phyloP scores from a whole-genome alignment of 2,888 invertebrate species.

The Leptinotarsa rubiginosa region DNA sequence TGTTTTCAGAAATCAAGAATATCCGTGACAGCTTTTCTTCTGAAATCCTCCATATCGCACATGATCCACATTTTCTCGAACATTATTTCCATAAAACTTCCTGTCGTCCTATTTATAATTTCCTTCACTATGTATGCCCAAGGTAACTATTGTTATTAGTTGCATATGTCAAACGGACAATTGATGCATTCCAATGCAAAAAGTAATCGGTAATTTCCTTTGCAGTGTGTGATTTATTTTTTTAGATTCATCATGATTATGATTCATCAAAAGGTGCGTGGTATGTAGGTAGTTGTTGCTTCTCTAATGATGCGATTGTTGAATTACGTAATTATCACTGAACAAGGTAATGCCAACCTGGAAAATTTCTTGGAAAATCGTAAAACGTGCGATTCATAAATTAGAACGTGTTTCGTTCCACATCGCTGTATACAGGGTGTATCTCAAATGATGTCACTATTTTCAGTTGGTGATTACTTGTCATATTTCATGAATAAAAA shows the following conservation, averaged over 20 bases:
- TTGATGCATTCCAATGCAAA: conserved; percentile 16
- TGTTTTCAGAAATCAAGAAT: no score
- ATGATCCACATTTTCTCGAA: not conserved
- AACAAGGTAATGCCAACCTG: not conserved
- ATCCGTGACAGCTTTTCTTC: no score
- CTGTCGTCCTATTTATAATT: conserved; percentile 6
- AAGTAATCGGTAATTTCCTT: conserved; percentile 9
- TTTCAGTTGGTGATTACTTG: not conserved
- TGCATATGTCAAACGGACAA: conserved; percentile 9
- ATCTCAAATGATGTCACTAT: not conserved
- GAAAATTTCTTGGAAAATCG: conserved; percentile 11
- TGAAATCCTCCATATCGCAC: not conserved
- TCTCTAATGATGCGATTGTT: not conserved
- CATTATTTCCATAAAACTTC: not conserved
- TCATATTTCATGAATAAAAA: no score
- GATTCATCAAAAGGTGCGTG: conserved; percentile 2
- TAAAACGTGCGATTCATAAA: conserved; percentile 2
- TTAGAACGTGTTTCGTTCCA: not conserved
- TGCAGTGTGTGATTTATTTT: conserved; percentile 17
- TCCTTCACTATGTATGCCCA: not conserved
- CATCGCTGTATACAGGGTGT: not conserved
- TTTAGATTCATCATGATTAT: conserved; percentile 6
- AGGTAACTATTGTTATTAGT: conserved; percentile 11
- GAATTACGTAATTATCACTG: conserved; percentile 13
- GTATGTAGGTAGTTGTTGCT: not conserved